Evolutionary conservation across 2,797 vertebrate genomes (phyloP).

Genomic region (Gambusia yucatana): DNA sequence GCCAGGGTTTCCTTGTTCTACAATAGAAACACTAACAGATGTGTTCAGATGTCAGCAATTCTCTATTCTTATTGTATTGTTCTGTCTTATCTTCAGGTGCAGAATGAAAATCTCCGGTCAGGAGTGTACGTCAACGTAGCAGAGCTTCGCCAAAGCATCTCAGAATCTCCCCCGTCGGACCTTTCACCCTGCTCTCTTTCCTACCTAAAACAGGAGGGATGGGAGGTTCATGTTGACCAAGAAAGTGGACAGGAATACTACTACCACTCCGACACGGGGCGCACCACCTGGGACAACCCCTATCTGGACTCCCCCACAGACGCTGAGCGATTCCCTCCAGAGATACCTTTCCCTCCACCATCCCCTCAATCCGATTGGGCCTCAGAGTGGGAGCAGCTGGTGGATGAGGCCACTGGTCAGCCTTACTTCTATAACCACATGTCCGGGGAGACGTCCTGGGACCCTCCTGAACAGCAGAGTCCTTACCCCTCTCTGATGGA

Average conservation of each 20-base stretch:
- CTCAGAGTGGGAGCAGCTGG: slow-evolving; percentile 87
- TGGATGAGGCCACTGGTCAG: slow-evolving; percentile 87
- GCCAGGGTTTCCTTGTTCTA: not conserved
- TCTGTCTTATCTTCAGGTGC: slow-evolving; percentile 54
- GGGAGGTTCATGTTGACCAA: slow-evolving; percentile 90
- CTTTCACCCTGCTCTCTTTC: slow-evolving; percentile 53
- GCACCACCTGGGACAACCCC: slow-evolving; percentile 93
- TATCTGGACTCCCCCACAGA: slow-evolving; percentile 67
- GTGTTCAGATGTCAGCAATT: not conserved
- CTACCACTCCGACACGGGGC: slow-evolving; percentile 87
- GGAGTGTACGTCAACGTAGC: slow-evolving; percentile 89
- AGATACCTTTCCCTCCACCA: slow-evolving; percentile 51
- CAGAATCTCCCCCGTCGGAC: slow-evolving; percentile 15
- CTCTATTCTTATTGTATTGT: not conserved
- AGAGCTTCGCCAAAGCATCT: slow-evolving; percentile 74
- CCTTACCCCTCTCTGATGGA: slow-evolving; percentile 74
- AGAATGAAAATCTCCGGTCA: slow-evolving; percentile 60
- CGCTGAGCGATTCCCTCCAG: slow-evolving; percentile 15
- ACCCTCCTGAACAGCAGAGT: slow-evolving; percentile 79
- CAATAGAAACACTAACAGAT: not conserved
- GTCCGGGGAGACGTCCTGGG: slow-evolving; percentile 93
- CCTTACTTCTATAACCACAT: slow-evolving; percentile 91
- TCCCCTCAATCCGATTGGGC: slow-evolving; percentile 67
- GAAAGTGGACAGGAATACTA: slow-evolving; percentile 90
- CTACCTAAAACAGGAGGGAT: slow-evolving; percentile 72